Evolutionary conservation across 92 coral and sea anemone genomes (phyloP).

Genomic region (Nematostella vectensis): DNA sequence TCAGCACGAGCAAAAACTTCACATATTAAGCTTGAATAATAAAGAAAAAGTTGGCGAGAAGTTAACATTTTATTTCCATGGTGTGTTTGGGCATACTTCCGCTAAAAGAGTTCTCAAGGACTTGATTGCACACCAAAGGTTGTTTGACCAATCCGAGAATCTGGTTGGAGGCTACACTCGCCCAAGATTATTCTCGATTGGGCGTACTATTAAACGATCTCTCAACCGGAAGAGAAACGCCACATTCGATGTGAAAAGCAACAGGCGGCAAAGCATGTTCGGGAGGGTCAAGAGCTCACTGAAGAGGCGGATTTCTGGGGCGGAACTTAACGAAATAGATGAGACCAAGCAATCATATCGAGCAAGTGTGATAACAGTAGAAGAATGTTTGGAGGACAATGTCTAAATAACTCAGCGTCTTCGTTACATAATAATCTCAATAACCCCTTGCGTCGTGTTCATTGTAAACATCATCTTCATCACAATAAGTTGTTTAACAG

Average conservation of each 20-base stretch:
- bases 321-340: not conserved
- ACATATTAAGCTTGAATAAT: constrained; percentile 58
- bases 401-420: too few species aligned
- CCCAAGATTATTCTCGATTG: not conserved
- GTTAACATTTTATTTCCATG: constrained; percentile 64
- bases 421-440: too few species aligned
- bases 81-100: constrained; percentile 77
- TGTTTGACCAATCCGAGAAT: constrained; percentile 49
- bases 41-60: constrained; percentile 64
- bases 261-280: not conserved
- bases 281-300: not conserved
- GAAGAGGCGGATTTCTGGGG: not conserved
- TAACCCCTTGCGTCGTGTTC: too few species aligned
- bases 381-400: not conserved
- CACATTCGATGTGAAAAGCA: not conserved
- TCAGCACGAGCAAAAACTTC: constrained; percentile 69
- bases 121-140: constrained; percentile 44
- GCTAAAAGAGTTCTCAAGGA: constrained; percentile 63
- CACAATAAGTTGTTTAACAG: too few species aligned
- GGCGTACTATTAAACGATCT: not conserved
- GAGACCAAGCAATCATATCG: not conserved
- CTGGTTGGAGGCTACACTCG: not conserved
- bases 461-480: too few species aligned
- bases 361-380: not conserved
- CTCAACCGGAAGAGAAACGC: not conserved